Conservation (phyloP, 2,888 invertebrate genomes). For the Drosophila pseudotalamancana region DNA sequence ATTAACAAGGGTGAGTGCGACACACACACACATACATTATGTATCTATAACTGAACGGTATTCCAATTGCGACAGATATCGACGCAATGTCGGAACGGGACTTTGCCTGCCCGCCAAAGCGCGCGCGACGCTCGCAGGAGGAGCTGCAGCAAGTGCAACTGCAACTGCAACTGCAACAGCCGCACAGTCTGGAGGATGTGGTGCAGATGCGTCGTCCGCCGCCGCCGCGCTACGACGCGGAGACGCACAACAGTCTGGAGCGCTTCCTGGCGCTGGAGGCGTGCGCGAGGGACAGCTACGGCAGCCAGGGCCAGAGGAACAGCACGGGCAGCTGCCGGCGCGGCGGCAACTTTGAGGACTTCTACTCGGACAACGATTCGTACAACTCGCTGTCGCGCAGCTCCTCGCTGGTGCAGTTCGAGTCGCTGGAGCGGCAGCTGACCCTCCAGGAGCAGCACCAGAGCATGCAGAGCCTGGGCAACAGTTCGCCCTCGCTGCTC, state of each 20-base stretch:
- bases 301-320: constrained; percentile 69
- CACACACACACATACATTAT: not conserved
- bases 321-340: constrained; percentile 78
- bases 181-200: constrained; percentile 63
- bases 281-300: constrained; percentile 70
- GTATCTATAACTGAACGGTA: not conserved
- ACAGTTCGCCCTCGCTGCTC: constrained; percentile 83
- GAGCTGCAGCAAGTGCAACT: constrained; percentile 36
- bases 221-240: constrained; percentile 56
- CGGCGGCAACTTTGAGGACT: constrained; percentile 80
- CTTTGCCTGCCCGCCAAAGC: constrained; percentile 90
- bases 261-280: constrained; percentile 75
- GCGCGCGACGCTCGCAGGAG: constrained; percentile 87
- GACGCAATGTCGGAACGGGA: constrained; percentile 88
- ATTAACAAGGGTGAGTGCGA: constrained; percentile 82
- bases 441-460: constrained; percentile 85
- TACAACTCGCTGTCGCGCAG: constrained; percentile 89
- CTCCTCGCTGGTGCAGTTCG: constrained; percentile 93
- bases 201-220: constrained; percentile 67
- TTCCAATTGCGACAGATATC: constrained; percentile 71
- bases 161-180: constrained; percentile 20
- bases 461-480: constrained; percentile 81
- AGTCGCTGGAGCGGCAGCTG: constrained; percentile 90
- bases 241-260: constrained; percentile 73
- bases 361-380: constrained; percentile 84